Conservation (phyloP, 2,888 invertebrate species). For the Drosophila kambysellisi region DNA sequence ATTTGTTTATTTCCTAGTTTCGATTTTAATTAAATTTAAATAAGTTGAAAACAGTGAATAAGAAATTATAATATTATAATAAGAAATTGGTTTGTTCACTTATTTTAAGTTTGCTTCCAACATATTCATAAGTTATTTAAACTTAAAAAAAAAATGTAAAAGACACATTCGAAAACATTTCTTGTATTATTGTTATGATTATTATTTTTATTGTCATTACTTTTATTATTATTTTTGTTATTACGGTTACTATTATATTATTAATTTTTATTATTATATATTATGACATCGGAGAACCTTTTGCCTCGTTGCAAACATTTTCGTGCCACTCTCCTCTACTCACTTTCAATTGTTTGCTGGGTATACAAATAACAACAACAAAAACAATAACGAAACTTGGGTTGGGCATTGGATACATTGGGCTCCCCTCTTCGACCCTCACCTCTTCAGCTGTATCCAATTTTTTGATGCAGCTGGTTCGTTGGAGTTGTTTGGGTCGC, state of each 20-base stretch:
- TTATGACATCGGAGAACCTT: background rate
- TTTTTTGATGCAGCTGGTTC: conserved; percentile 28
- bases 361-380: conserved; percentile 29
- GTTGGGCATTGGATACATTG: conserved; percentile 48
- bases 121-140: background rate
- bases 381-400: conserved; percentile 40
- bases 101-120: too few species aligned
- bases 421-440: conserved; percentile 3
- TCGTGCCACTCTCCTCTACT: background rate
- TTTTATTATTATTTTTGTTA: background rate
- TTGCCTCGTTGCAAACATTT: background rate
- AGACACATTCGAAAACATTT: too few species aligned
- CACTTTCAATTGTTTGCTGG: background rate
- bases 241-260: background rate
- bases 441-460: background rate
- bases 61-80: too few species aligned
- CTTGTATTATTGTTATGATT: background rate
- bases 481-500: conserved; percentile 79
- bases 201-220: background rate
- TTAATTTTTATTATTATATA: background rate
- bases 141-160: too few species aligned
- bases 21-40: background rate
- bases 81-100: background rate
- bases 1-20: too few species aligned
- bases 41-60: background rate